Evolutionary conservation across 2,888 invertebrate genomes (phyloP), one percentile per base, ranked within the genome.

Genomic region (Paralinhomoeus sp.): DNA sequence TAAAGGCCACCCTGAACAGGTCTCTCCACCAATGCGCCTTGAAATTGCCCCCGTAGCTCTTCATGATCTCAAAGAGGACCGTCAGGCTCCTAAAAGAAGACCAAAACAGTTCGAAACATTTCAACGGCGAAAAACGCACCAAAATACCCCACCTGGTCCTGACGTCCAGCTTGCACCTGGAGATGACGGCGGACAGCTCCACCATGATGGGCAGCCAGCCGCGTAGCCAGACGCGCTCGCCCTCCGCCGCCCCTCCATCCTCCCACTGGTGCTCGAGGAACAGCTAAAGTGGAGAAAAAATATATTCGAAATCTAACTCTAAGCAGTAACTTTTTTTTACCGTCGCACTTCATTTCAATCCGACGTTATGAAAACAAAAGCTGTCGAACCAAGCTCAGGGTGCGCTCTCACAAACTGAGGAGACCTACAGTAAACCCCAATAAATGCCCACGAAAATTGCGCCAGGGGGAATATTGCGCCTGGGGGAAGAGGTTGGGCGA

Each of bases 131-230:
- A n/a, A n/a, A n/a, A n/a, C n/a, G n/a, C n/a, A n/a, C n/a, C n/a
- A n/a, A n/a, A n/a, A n/a, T n/a, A n/a, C 9, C 35, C 22, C 49
- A 65, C 66, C 66, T 57, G 0, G 97, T 99, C 48, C 97, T 72
- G 1, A 97, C 93, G 64, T 97, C 97, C 49, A 99, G 67, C 64
- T 93, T 93, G 59, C 80, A 80, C 40, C 89, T 75, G 61, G 83
- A 91, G 24, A 93, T 87, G 46, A 97, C 84, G 64, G 89, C 91
- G 0, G 89, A 89, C 13, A 99, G 69, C 41, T 93, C 93, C 65
- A 97, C 97, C 13, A 99, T 70, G 50, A 99, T 74, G 0, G 97
- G 97, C 64, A 99, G 93, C 97, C 97, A 99, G 18, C 97, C 97
- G 46, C 89, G 72, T 2, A 91, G 79, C 93, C 93, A 93, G n/a